Percentiles rank a stretch among this genome's conserved stretches.
Conservation (phyloP, 2,797 vertebrate species). For the Tragelaphus eurycerus region DNA sequence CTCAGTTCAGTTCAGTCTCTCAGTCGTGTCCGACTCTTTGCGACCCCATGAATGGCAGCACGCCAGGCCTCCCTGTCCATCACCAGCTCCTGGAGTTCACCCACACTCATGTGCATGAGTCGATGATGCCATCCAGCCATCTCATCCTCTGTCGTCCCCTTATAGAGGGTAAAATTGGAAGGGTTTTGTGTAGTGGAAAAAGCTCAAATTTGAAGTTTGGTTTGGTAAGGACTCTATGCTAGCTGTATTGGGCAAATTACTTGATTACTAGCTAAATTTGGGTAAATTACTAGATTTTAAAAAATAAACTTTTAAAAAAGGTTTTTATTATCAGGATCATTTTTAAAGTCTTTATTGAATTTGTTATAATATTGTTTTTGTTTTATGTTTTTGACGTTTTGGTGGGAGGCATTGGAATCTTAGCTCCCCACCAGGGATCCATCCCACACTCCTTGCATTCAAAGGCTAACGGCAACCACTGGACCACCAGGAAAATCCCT, state of each 20-base stretch:
- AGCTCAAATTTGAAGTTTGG: neutral
- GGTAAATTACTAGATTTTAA: neutral
- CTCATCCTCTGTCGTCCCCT: too few species aligned
- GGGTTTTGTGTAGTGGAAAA: neutral
- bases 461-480: neutral
- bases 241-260: conserved; percentile 7
- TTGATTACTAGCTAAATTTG: conserved; percentile 7
- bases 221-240: conserved; percentile 2
- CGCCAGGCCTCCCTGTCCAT: too few species aligned
- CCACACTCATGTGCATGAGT: too few species aligned
- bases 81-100: too few species aligned
- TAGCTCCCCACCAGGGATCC: neutral
- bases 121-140: too few species aligned
- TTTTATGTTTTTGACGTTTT: neutral
- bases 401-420: neutral
- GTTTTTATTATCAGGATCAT: neutral
- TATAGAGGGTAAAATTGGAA: conserved; percentile 2
- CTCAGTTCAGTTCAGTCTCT: too few species aligned
- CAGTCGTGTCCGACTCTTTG: too few species aligned
- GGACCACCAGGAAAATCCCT: neutral
- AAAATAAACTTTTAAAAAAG: neutral
- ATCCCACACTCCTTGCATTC: neutral
- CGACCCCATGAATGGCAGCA: too few species aligned
- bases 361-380: neutral
- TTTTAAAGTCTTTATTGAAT: neutral